These are phyloP conservation scores for Lateolabrax maculatus DNA, from an alignment of 2,797 vertebrate species.

Conservation along the genomic window DNA sequence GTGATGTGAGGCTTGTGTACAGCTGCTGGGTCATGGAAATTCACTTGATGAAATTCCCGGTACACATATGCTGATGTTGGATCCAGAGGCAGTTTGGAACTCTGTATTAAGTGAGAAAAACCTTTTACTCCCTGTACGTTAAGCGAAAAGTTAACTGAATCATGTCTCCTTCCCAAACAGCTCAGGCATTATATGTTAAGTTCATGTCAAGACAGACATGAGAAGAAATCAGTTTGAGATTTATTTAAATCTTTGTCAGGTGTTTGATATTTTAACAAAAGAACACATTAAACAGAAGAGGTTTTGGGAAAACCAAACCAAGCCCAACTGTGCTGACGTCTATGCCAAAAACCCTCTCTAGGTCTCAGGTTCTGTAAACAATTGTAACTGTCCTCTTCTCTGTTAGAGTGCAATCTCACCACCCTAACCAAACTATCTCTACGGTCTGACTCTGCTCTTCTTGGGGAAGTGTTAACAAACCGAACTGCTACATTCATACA, in stretches of 20 bases:
- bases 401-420: slow-evolving; percentile 18
- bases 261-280: neutral
- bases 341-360: slow-evolving; percentile 34
- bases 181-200: neutral
- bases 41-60: no score
- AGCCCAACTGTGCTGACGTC: neutral
- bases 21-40: no score
- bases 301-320: slow-evolving; percentile 18
- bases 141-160: neutral
- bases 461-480: slow-evolving; percentile 4
- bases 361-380: slow-evolving; percentile 42
- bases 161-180: neutral
- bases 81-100: no score
- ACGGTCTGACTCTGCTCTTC: neutral
- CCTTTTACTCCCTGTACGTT: no score
- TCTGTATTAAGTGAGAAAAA: no score
- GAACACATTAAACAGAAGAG: neutral
- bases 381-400: slow-evolving; percentile 4
- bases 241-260: neutral
- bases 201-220: neutral
- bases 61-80: no score
- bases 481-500: slow-evolving; percentile 4
- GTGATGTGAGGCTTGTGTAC: no score
- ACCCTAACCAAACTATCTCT: slow-evolving; percentile 37
- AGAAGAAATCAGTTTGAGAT: neutral